Evolutionary conservation across 2,888 invertebrate genomes (phyloP).

Genomic region (Thera obeliscata): DNA sequence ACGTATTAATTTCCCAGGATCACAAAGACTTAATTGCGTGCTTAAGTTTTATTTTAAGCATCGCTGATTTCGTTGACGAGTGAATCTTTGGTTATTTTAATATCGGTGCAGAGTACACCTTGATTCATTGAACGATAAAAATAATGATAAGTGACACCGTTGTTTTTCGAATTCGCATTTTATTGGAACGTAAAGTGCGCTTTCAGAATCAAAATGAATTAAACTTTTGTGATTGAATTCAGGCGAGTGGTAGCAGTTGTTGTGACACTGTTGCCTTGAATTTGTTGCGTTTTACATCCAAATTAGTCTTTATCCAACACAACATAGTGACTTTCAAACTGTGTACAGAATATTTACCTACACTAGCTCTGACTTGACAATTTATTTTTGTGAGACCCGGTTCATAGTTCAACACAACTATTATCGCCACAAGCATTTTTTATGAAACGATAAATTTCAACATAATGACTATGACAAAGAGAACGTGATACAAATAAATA

Average conservation of each 20-base stretch:
- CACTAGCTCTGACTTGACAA: neutral
- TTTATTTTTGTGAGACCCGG: constrained; percentile 66
- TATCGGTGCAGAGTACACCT: constrained; percentile 54
- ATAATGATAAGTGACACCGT: constrained; percentile 60
- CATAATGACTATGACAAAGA: constrained; percentile 74
- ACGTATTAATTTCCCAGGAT: constrained; percentile 73
- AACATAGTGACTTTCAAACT: constrained; percentile 1
- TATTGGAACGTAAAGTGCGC: constrained; percentile 69
- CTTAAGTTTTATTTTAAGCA: constrained; percentile 77
- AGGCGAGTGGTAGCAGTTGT: constrained; percentile 30
- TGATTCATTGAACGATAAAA: constrained; percentile 72
- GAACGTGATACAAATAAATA: constrained; percentile 77
- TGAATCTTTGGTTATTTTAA: constrained; percentile 61
- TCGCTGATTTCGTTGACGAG: constrained; percentile 40
- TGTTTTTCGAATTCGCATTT: constrained; percentile 64
- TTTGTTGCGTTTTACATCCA: constrained; percentile 22
- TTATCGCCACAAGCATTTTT: constrained; percentile 64
- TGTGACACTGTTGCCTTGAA: constrained; percentile 29
- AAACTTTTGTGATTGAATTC: constrained; percentile 36
- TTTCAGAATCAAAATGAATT: constrained; percentile 69
- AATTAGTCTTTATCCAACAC: constrained; percentile 13
- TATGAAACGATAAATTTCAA: constrained; percentile 53
- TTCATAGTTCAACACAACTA: constrained; percentile 60
- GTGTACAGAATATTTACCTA: neutral
- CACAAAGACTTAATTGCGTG: constrained; percentile 73